Evolutionary conservation across 2,888 invertebrate species (phyloP).

Genomic region (Osmoderma eremita): DNA sequence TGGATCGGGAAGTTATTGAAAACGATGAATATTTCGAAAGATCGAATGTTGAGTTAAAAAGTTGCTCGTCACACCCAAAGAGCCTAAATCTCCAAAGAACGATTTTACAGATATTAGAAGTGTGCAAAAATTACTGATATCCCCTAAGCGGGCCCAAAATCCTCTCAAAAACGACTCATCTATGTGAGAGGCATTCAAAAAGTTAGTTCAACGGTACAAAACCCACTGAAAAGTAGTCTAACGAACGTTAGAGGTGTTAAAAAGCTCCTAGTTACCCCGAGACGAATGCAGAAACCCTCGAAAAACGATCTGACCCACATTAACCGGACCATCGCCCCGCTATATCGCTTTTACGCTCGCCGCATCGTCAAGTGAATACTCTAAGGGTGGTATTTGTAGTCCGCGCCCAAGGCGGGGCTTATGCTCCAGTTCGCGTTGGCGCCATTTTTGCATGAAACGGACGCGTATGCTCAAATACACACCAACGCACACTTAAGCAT

Average conservation of each 20-base stretch:
- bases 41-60: conserved; percentile 50
- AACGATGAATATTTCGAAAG: neutral
- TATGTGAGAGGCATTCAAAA: conserved; percentile 60
- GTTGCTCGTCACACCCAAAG: conserved; percentile 45
- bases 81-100: conserved; percentile 57
- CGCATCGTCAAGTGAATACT: no score
- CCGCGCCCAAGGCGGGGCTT: no score
- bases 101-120: conserved; percentile 59
- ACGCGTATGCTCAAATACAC: no score
- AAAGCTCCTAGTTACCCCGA: conserved; percentile 1
- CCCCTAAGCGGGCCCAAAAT: conserved; percentile 44
- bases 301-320: conserved; percentile 63
- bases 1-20: neutral
- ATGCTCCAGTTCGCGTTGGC: no score
- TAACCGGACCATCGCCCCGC: no score
- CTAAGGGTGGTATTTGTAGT: no score
- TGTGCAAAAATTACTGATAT: conserved; percentile 53
- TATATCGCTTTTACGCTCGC: no score
- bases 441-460: no score
- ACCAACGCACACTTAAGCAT: no score
- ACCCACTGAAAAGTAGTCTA: conserved; percentile 58
- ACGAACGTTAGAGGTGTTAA: conserved; percentile 55
- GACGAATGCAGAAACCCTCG: conserved; percentile 46
- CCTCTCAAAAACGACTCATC: conserved; percentile 61
- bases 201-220: conserved; percentile 47